A percentile compares a stretch with the other conserved stretches of the same genome.
phyloP scores from a whole-genome alignment of 2,113 vertebrate genomes.

The Otis tarda region DNA sequence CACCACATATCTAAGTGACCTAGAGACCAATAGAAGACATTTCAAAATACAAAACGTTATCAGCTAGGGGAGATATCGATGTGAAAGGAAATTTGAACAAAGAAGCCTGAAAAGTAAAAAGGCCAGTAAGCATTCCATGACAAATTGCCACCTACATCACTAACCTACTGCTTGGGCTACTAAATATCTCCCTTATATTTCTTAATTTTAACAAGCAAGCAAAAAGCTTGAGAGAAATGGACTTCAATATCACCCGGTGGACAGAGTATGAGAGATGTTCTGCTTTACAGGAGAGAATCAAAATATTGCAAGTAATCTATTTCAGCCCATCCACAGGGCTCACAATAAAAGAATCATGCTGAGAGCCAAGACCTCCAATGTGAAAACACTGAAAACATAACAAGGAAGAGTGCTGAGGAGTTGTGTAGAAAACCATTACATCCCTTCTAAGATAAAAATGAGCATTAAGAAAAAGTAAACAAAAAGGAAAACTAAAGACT shows the following conservation, averaged over 20 bases:
- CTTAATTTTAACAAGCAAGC: neutral
- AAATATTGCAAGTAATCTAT: neutral
- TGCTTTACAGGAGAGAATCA: neutral
- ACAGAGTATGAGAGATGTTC: neutral
- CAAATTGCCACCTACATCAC: neutral
- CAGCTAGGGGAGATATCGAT: neutral
- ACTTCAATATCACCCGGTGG: neutral
- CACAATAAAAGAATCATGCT: neutral
- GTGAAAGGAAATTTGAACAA: neutral
- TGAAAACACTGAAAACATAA: neutral
- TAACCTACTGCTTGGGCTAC: neutral
- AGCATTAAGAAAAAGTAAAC: neutral
- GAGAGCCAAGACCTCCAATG: neutral
- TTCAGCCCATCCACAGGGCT: neutral
- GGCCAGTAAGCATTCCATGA: rapidly evolving
- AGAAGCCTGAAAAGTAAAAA: neutral
- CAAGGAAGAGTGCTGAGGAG: neutral
- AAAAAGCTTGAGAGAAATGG: neutral
- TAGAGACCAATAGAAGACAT: neutral
- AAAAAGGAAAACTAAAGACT: neutral
- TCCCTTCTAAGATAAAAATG: neutral
- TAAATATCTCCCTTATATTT: neutral
- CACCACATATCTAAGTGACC: neutral
- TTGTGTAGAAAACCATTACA: neutral
- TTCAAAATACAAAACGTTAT: neutral